A percentile compares a stretch with the other conserved stretches of the same genome.
Conservation (phyloP, 2,797 vertebrate genomes). For the Huso huso region DNA sequence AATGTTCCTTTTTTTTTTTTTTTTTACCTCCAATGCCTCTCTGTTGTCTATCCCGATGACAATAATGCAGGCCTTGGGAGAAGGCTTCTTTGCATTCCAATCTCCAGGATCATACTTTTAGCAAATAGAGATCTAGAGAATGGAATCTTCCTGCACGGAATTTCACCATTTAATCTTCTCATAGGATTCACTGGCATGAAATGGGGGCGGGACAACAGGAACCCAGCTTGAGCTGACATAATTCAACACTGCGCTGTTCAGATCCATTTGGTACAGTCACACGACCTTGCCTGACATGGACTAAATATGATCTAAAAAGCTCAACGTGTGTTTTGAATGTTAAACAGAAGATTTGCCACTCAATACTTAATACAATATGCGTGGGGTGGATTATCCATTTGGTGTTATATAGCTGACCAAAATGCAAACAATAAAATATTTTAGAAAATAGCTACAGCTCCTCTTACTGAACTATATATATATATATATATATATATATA, state of each 20-base stretch:
- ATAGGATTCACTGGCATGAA: slow-evolving; percentile 87
- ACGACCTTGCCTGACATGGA: slow-evolving; percentile 80
- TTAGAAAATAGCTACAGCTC: slow-evolving; percentile 6
- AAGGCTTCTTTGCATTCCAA: slow-evolving; percentile 80
- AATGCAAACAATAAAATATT: slow-evolving; percentile 11
- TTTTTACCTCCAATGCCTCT: slow-evolving; percentile 64
- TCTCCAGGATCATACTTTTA: slow-evolving; percentile 83
- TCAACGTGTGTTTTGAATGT: slow-evolving; percentile 67
- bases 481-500: background rate
- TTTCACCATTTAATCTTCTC: slow-evolving; percentile 89
- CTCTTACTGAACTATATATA: background rate
- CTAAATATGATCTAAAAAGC: slow-evolving; percentile 59
- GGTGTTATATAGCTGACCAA: slow-evolving; percentile 14
- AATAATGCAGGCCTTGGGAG: slow-evolving; percentile 80
- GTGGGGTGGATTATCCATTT: slow-evolving; percentile 38
- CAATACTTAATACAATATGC: slow-evolving; percentile 28
- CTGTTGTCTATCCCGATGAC: slow-evolving; percentile 73
- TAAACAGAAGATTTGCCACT: slow-evolving; percentile 66
- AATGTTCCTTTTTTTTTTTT: slow-evolving; percentile 51
- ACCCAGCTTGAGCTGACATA: slow-evolving; percentile 66
- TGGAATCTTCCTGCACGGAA: slow-evolving; percentile 63
- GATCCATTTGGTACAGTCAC: slow-evolving; percentile 73
- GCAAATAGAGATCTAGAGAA: slow-evolving; percentile 73
- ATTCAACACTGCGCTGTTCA: slow-evolving; percentile 64
- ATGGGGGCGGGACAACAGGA: slow-evolving; percentile 65